Conservation (phyloP, 2,888 invertebrate species). For the Tachina lurida region DNA sequence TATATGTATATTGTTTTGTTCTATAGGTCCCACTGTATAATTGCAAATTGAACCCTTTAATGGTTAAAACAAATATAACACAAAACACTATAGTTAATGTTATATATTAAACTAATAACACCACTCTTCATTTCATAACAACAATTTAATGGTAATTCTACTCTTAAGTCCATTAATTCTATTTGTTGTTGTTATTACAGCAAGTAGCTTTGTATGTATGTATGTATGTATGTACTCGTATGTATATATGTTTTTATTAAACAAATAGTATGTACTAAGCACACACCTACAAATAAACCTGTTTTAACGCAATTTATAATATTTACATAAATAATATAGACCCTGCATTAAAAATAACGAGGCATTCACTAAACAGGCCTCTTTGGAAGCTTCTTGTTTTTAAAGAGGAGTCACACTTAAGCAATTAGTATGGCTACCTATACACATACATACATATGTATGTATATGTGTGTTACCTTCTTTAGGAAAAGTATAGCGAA, state of each 20-base stretch:
- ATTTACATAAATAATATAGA: slow-evolving; percentile 48
- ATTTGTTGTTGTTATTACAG: slow-evolving; percentile 38
- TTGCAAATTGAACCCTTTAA: slow-evolving; percentile 55
- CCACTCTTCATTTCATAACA: slow-evolving; percentile 67
- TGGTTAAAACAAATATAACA: slow-evolving; percentile 49
- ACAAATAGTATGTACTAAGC: slow-evolving; percentile 39
- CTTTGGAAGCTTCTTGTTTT: no score
- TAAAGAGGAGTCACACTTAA: no score
- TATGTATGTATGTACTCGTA: no score
- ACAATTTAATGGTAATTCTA: slow-evolving; percentile 68
- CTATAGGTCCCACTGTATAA: background rate
- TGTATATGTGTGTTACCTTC: no score
- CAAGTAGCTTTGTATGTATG: background rate
- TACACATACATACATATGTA: no score
- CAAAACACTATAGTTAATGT: slow-evolving; percentile 60
- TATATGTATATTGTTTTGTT: no score
- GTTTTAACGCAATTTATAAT: slow-evolving; percentile 19
- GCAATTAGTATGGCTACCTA: no score
- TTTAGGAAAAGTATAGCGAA: no score
- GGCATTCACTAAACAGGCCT: no score
- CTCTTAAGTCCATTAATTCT: slow-evolving; percentile 51
- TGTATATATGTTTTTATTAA: slow-evolving; percentile 25
- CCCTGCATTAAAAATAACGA: no score
- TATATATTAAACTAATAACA: slow-evolving; percentile 60
- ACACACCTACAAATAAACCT: slow-evolving; percentile 9